Base-by-base conservation (phyloP, 2,888 invertebrate genomes). In the Folsomia candida region DNA sequence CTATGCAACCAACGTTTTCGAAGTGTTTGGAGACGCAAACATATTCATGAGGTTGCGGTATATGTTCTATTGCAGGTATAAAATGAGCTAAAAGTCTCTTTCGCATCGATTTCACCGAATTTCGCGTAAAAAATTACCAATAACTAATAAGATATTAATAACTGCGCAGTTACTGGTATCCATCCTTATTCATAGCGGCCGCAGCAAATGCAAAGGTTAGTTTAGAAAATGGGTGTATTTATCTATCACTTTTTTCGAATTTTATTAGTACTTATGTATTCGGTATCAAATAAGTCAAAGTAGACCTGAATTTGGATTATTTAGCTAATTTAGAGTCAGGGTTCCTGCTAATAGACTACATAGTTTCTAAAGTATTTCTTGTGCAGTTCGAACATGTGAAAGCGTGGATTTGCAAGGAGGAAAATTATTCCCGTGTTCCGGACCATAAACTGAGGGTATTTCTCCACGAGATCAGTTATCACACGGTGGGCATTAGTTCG, bases 401-500 rank as follows among this genome's bases (percentile, higher is more conserved):
- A 25, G 9, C n/a, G 29, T 70, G 70, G 70, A 14, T 70, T 3
- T 66, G 28, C 14, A 26, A 61, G 29, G 51, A 66, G 14, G 51
- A 70, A 28, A 60, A 60, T 58, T 60, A 70, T 24, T 22, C n/a
- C 1, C 20, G 28, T 54, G 29, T 70, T 6, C 26, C 20, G 3
- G n/a, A 58, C 11, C 1, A 20, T 2, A 2, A 47, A 6, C 63
- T 69, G n/a, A 11, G 24, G 11, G 65, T 69, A 4, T 27, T 66
- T 11, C 51, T 70, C 27, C 60, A 70, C 25, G 70, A 70, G 61
- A 14, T 66, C 1, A 66, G 28, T 37, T 37, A 22, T 27, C 28
- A 70, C 1, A 22, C 60, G 9, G 51, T 70, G 1, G 28, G 61
- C 2, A 26, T 70, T 1, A 66, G 66, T 27, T 66, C 70, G 0